Conservation (phyloP, 2,113 vertebrate genomes). For the Heliornis fulica region DNA sequence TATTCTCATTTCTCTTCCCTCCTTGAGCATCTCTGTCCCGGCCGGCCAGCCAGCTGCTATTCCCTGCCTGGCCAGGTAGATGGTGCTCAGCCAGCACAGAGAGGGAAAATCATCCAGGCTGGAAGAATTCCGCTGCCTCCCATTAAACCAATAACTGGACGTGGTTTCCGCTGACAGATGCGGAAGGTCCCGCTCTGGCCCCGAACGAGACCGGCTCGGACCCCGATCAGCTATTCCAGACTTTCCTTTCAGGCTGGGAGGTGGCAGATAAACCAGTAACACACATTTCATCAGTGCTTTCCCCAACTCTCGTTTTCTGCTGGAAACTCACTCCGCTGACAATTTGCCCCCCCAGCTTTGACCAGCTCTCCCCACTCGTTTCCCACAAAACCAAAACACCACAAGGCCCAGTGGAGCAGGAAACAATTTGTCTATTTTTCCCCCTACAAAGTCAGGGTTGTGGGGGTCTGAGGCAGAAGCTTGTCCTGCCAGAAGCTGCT, state of each 20-base stretch:
- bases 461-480: not conserved
- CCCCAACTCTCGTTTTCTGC: not conserved
- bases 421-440: not conserved
- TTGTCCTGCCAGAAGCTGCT: not conserved
- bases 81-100: slow-evolving; percentile 52
- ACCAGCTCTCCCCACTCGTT: not conserved
- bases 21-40: not conserved
- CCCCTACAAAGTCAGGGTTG: not conserved
- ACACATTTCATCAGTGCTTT: not conserved
- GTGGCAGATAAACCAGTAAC: not conserved
- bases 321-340: not conserved
- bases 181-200: not conserved
- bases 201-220: not conserved
- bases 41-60: not conserved
- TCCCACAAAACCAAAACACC: not conserved
- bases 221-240: not conserved
- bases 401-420: not conserved
- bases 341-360: not conserved
- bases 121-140: not conserved
- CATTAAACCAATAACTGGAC: not conserved
- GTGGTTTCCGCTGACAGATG: not conserved
- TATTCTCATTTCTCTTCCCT: not conserved
- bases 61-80: slow-evolving; percentile 61
- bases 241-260: not conserved
- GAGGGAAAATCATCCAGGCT: not conserved